phyloP scores from a whole-genome alignment of 2,888 invertebrate genomes.

The Panorpa germanica region DNA sequence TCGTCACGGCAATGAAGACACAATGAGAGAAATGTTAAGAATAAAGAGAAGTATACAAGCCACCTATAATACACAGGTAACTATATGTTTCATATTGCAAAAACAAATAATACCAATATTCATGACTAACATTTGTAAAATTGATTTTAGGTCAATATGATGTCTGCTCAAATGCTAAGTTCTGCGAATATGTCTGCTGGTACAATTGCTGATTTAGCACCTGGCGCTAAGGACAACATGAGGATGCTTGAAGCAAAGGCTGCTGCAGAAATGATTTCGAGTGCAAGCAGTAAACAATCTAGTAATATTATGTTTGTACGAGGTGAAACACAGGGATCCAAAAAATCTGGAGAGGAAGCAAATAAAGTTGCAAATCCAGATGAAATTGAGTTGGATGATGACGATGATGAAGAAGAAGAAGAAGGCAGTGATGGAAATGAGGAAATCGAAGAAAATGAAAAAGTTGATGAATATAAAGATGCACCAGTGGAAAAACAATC shows the following conservation, averaged over 20 bases:
- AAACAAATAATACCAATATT: constrained; percentile 1
- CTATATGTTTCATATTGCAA: no score
- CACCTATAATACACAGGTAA: constrained; percentile 92
- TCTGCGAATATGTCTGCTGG: constrained; percentile 46
- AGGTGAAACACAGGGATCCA: constrained; percentile 62
- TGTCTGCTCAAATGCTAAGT: constrained; percentile 93
- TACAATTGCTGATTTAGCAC: constrained; percentile 51
- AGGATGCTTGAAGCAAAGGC: constrained; percentile 72
- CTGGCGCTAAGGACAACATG: constrained; percentile 73
- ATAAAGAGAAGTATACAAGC: constrained; percentile 96
- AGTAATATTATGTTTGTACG: constrained; percentile 70
- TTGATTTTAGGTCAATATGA: no score
- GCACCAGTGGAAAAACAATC: constrained; percentile 66
- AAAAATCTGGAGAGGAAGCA: constrained; percentile 33
- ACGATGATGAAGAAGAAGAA: constrained; percentile 33
- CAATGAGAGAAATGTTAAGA: constrained; percentile 95
- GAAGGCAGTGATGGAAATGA: constrained; percentile 40
- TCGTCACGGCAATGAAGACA: constrained; percentile 97
- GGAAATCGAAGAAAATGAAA: constrained; percentile 30
- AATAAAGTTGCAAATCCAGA: constrained; percentile 65
- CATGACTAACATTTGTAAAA: no score
- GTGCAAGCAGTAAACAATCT: constrained; percentile 13
- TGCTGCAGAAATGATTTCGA: constrained; percentile 42
- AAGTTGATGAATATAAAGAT: constrained; percentile 35
- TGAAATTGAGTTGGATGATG: constrained; percentile 57